Evolutionary conservation across 2,113 vertebrate genomes (phyloP), one percentile per base, ranked within the genome.

Genomic region (Manacus vitellinus): DNA sequence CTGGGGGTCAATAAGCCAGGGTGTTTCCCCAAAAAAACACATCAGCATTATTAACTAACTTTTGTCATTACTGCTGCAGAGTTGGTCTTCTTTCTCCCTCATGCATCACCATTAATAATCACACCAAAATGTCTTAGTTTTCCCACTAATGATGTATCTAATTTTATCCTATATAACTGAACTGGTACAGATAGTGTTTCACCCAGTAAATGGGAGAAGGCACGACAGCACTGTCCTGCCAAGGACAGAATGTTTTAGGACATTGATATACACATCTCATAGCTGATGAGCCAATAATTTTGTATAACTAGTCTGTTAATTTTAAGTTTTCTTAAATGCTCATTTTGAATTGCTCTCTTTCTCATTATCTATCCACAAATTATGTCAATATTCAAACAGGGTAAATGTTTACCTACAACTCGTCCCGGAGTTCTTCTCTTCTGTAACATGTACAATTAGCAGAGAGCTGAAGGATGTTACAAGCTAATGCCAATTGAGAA

Each of bases 141-240:
- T 95, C 70, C 91, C 88, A 91, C 82, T 89, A 93, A 97, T 52
- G 85, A 91, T 71, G 37, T n/a, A 85, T 83, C 46, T 95, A 31
- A 96, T 97, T 97, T 96, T 70, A 93, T 93, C 61, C 54, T 90
- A 58, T 52, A 35, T 87, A 92, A 95, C 11, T 96, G 92, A 96
- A 96, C 88, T 66, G 90, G 85, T 88, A 86, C 54, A 97, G 33
- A 23, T 1, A 6, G 33, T 44, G 52, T 59, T 59, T 94, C 67
- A 89, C 35, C 19, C 47, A 93, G 82, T 33, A 90, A 75, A 90
- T 18, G 58, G 47, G 54, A 89, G 89, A 67, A 89, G 76, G 59
- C 14, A 71, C 25, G 66, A 80, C 15, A 66, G 55, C 62, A 47
- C 21, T 71, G 44, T 49, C 62, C 77, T 83, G 71, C 33, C 54